These are phyloP conservation scores for Sipha flava DNA, from an alignment of 1,140 invertebrate species.

Conservation along the genomic window DNA sequence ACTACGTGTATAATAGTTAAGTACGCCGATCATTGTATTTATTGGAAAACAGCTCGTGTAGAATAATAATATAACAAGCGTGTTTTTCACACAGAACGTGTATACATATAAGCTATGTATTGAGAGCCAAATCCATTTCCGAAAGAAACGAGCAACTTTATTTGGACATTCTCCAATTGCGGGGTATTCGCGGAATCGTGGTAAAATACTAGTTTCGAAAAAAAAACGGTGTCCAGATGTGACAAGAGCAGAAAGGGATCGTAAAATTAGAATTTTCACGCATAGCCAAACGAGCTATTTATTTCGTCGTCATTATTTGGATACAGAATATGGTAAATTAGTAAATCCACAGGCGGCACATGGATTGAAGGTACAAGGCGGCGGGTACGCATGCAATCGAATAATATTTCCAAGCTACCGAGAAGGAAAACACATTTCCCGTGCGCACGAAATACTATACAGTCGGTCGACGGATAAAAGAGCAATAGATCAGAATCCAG, in stretches of 20 bases:
- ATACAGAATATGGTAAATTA: too few relatives aligned
- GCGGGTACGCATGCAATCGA: too few relatives aligned
- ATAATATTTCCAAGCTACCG: too few relatives aligned
- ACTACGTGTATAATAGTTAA: too few relatives aligned
- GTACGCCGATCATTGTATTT: too few relatives aligned
- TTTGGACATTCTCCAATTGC: neutral
- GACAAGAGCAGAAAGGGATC: slow-evolving; percentile 4
- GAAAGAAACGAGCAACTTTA: neutral
- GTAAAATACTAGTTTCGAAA: neutral
- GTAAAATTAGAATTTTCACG: neutral
- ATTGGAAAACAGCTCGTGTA: too few relatives aligned
- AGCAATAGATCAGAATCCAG: too few relatives aligned
- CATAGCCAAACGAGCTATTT: neutral
- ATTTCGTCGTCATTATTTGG: neutral
- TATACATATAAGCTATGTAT: neutral
- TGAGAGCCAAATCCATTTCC: neutral
- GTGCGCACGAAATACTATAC: too few relatives aligned
- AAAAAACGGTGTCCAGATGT: neutral
- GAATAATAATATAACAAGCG: neutral
- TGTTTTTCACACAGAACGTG: neutral
- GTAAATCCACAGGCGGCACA: too few relatives aligned
- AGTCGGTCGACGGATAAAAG: too few relatives aligned
- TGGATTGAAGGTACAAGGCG: too few relatives aligned
- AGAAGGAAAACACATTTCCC: too few relatives aligned
- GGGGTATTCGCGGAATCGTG: neutral